These are phyloP conservation scores for Cheilosia impressa DNA, from an alignment of 2,888 invertebrate species.

Conservation along the genomic window DNA sequence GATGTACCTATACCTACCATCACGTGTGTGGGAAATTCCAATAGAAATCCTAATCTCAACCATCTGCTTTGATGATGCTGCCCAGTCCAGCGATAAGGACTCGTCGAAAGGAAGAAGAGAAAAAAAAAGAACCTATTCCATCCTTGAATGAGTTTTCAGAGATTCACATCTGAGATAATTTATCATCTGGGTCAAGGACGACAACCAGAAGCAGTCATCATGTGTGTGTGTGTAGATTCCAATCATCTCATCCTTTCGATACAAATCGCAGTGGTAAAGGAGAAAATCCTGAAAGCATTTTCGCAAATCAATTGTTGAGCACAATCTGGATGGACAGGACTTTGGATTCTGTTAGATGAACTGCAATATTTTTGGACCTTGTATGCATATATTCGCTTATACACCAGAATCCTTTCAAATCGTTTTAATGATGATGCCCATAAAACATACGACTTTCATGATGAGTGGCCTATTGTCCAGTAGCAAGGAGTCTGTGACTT, in stretches of 20 bases:
- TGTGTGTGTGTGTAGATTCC: conserved; percentile 6
- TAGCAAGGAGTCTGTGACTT: background rate
- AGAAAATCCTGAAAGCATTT: conserved; percentile 32
- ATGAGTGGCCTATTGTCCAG: conserved; percentile 36
- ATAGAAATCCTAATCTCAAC: conserved; percentile 31
- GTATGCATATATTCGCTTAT: background rate
- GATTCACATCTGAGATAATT: conserved; percentile 4
- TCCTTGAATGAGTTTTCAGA: conserved; percentile 3
- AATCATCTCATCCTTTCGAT: conserved; percentile 20
- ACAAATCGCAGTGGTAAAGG: conserved; percentile 30
- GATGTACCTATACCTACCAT: background rate
- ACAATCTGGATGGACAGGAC: conserved; percentile 31
- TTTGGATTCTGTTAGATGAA: conserved; percentile 7
- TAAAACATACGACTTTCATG: conserved; percentile 33
- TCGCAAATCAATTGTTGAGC: conserved; percentile 47
- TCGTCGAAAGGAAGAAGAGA: background rate
- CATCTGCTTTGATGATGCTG: conserved; percentile 47
- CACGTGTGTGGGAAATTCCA: conserved; percentile 16
- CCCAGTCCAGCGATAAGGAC: background rate
- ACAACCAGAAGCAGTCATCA: background rate
- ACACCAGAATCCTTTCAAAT: conserved; percentile 25
- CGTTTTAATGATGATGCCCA: conserved; percentile 37
- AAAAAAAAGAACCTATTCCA: conserved; percentile 5
- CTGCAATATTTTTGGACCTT: background rate
- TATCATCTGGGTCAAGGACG: conserved; percentile 51